phyloP scores from a whole-genome alignment of 2,113 vertebrate genomes.

The Rhinichthys klamathensis region DNA sequence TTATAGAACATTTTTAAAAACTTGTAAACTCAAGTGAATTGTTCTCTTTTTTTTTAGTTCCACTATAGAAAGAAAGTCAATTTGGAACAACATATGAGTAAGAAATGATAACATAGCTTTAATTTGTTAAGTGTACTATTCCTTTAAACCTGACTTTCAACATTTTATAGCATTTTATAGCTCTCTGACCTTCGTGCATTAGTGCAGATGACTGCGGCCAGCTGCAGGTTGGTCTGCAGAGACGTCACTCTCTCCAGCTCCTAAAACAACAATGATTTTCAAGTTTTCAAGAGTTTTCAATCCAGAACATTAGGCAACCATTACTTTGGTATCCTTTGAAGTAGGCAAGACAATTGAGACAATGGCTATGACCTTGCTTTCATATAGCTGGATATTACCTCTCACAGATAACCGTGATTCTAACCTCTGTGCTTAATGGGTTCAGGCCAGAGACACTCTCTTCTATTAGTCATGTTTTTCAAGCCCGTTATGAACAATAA shows the following conservation, averaged over 20 bases:
- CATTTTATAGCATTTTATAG: not conserved
- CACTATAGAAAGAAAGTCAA: not conserved
- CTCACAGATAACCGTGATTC: not conserved
- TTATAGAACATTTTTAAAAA: not conserved
- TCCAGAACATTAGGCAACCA: constrained; percentile 8
- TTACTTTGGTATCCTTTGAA: not conserved
- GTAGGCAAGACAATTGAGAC: constrained; percentile 16
- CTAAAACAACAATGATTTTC: constrained; percentile 66
- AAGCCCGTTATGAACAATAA: not conserved
- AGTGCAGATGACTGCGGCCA: constrained; percentile 95
- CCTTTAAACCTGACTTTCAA: not conserved
- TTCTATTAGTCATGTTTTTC: constrained; percentile 6
- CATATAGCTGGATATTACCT: not conserved
- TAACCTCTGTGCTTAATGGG: constrained; percentile 21
- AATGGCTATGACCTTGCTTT: not conserved
- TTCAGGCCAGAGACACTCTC: constrained; percentile 15
- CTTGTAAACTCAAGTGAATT: not conserved
- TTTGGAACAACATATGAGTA: not conserved
- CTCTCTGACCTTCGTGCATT: constrained; percentile 89
- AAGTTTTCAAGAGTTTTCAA: constrained; percentile 20
- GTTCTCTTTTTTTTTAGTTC: not conserved
- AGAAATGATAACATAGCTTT: not conserved
- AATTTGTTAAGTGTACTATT: not conserved
- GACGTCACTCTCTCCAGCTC: constrained; percentile 96
- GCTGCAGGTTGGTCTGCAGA: constrained; percentile 88